A percentile compares a stretch with the other conserved stretches of the same genome.
phyloP scores from a whole-genome alignment of 2,113 vertebrate genomes.

The Coptodon rendalli region DNA sequence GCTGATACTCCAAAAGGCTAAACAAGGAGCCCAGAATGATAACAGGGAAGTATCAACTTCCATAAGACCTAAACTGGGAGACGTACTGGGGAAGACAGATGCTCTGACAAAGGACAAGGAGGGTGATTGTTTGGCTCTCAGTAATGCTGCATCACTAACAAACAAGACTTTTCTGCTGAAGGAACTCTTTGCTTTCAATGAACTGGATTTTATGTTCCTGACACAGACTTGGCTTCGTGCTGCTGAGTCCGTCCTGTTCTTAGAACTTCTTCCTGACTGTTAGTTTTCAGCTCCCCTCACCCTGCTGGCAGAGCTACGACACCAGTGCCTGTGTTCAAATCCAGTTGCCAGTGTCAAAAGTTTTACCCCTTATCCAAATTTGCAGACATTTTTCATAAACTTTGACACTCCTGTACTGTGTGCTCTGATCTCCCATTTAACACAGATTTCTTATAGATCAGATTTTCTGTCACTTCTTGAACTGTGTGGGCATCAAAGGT shows the following conservation, averaged over 20 bases:
- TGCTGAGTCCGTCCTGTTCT: not conserved
- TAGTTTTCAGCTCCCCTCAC: not conserved
- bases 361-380: accelerated
- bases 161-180: not conserved
- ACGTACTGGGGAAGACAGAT: not conserved
- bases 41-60: not conserved
- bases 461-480: not conserved
- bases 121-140: accelerated
- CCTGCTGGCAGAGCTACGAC: accelerated
- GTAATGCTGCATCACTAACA: not conserved
- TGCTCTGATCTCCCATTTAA: not conserved
- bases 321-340: not conserved
- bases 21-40: not conserved
- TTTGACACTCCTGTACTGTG: not conserved
- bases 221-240: not conserved
- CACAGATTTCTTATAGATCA: not conserved
- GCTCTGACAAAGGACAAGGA: not conserved
- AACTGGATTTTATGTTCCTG: not conserved
- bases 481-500: not conserved
- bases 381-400: not conserved
- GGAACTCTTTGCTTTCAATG: accelerated
- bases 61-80: not conserved
- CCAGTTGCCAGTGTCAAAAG: accelerated
- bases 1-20: accelerated
- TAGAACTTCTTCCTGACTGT: accelerated